Conservation (phyloP, 2,888 invertebrate species). For the Leucophenga maculata region DNA sequence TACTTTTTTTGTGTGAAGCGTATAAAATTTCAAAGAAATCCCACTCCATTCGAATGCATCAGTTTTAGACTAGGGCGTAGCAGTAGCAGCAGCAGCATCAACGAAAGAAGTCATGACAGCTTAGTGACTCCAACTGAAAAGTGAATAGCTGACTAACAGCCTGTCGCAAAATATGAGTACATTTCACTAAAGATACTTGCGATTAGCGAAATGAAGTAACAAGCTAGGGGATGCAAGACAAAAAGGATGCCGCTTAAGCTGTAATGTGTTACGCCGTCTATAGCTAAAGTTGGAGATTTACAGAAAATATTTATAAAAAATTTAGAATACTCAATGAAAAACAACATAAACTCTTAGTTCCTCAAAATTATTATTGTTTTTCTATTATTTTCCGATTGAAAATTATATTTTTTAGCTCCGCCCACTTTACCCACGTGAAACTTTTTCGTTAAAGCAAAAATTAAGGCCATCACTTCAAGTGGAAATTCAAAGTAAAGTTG, state of each 20-base stretch:
- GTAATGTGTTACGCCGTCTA: not conserved
- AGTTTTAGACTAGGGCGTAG: too few relatives aligned
- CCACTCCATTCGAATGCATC: slow-evolving; percentile 2
- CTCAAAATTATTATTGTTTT: too few relatives aligned
- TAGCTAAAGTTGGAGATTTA: too few relatives aligned
- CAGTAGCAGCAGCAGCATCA: too few relatives aligned
- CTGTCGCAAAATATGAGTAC: slow-evolving; percentile 65
- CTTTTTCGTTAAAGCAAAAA: slow-evolving; percentile 48
- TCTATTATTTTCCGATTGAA: not conserved
- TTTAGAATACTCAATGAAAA: too few relatives aligned
- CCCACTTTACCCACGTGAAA: slow-evolving; percentile 62
- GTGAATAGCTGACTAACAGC: slow-evolving; percentile 65
- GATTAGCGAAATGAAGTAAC: not conserved
- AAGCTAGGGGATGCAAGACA: slow-evolving; percentile 19
- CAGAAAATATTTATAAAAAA: too few relatives aligned
- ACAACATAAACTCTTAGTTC: too few relatives aligned
- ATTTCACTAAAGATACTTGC: slow-evolving; percentile 19
- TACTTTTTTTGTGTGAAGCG: slow-evolving; percentile 30
- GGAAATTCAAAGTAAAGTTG: slow-evolving; percentile 33
- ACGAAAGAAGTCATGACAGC: slow-evolving; percentile 35
- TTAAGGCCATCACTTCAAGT: slow-evolving; percentile 15
- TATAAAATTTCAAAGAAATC: slow-evolving; percentile 37
- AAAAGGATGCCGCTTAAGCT: slow-evolving; percentile 43
- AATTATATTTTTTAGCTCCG: slow-evolving; percentile 16
- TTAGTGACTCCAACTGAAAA: slow-evolving; percentile 35